Evolutionary conservation across 2,797 vertebrate species (phyloP), one percentile per base, ranked within the genome.

Genomic region (Paratrypauchen microcephalus): DNA sequence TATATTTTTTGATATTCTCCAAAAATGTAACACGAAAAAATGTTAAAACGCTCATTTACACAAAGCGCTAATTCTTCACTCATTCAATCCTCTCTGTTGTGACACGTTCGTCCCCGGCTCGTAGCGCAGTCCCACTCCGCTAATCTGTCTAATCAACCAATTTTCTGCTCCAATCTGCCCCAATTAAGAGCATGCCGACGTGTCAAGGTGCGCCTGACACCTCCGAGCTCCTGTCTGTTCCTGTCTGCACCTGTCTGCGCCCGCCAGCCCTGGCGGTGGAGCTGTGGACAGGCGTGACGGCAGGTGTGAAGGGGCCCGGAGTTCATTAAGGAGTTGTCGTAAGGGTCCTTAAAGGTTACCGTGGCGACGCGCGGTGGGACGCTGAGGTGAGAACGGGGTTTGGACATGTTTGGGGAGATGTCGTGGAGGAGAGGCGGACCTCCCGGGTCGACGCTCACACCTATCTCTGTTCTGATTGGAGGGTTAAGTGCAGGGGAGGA

Each of bases 141-240:
- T 94, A 93, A n/a, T n/a, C n/a, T n/a, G n/a, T n/a, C n/a, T n/a
- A n/a, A 94, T 95, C 89, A 94, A 94, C 93, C 90, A 87, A 94
- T 94, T 95, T 94, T 94, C 93, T 91, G 92, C 91, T 93, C 87
- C 87, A 93, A 92, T 91, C 87, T 94, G 90, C 92, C 89, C 89
- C 94, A 94, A 95, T 94, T 92, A 91, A 95, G 94, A 92, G 84
- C 93, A 91, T 84, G 88, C 11, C 32, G 12, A 3, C 5, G 60
- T 62, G 60, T 45, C 60, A 62, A 45, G 60, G 60, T 62, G 60
- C 60, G 13, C 36, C 36, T 19, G 18, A 62, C 60, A 62, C 60
- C 60, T 62, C 19, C 0, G 8, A 1, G 18, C 7, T 45, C 57
- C 84, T 57, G 61, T 55, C 61, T 55, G 18, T 1, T 21, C 26